A percentile compares a stretch with the other conserved stretches of the same genome.
These are phyloP conservation scores for Rhizoglyphus robini DNA, from an alignment of 1,140 invertebrate species.

Conservation along the genomic window DNA sequence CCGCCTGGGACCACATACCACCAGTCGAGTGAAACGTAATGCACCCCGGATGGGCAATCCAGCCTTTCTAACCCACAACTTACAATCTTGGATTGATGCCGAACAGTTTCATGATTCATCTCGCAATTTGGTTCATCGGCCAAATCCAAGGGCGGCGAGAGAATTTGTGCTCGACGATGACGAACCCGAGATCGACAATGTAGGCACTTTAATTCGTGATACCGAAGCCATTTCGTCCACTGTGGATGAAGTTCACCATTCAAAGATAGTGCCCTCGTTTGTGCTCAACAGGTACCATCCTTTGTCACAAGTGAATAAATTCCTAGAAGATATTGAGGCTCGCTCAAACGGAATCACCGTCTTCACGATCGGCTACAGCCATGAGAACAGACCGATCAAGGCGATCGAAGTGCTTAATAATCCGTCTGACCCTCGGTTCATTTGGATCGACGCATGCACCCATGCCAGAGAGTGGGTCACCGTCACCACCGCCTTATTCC, in stretches of 20 bases:
- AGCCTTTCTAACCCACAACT: constrained; percentile 6
- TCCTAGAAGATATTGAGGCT: constrained; percentile 10
- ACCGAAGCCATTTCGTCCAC: not conserved
- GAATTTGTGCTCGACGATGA: not conserved
- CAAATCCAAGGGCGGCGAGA: not conserved
- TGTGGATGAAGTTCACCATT: not conserved
- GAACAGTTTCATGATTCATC: not conserved
- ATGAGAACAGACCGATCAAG: constrained; percentile 44
- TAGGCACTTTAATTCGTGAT: not conserved
- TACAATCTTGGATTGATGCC: constrained; percentile 18
- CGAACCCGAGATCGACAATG: not conserved
- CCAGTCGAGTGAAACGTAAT: not conserved
- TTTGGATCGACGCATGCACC: constrained; percentile 27
- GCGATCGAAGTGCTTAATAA: constrained; percentile 38
- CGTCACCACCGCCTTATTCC: constrained; percentile 25
- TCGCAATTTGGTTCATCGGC: not conserved
- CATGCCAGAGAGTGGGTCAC: constrained; percentile 30
- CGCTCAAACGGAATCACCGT: constrained; percentile 32
- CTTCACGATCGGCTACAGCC: constrained; percentile 41
- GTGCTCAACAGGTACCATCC: constrained; percentile 21
- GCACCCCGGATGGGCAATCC: not conserved
- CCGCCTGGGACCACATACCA: not conserved
- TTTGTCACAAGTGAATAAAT: constrained; percentile 19
- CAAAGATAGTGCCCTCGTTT: constrained; percentile 16
- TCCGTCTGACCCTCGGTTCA: constrained; percentile 15